phyloP scores from a whole-genome alignment of 2,797 vertebrate species.

The Paedocypris micromegethes region DNA sequence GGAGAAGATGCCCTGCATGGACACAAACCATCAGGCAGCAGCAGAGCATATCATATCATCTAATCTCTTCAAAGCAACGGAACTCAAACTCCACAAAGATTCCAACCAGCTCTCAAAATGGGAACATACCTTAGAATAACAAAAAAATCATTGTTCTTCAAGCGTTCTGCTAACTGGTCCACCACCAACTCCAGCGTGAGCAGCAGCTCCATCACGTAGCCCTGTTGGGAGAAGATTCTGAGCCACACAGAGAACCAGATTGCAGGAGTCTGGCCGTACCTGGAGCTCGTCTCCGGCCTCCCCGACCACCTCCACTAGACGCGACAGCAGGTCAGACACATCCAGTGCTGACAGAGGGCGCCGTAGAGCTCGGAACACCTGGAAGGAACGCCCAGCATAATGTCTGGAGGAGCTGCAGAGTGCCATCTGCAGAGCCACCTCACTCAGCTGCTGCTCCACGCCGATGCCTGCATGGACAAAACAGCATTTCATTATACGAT shows the following conservation, averaged over 20 bases:
- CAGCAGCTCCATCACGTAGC: constrained; percentile 96
- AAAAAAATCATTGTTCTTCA: constrained; percentile 96
- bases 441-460: constrained; percentile 94
- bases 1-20: constrained; percentile 84
- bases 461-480: constrained; percentile 75
- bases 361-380: constrained; percentile 90
- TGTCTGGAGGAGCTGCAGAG: constrained; percentile 94
- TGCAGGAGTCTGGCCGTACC: constrained; percentile 59
- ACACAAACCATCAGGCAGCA: constrained; percentile 1
- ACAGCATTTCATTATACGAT: neutral
- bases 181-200: constrained; percentile 93
- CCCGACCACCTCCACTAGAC: constrained; percentile 94
- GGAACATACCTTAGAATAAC: constrained; percentile 80
- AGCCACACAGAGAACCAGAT: neutral
- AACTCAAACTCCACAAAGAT: too few relatives aligned
- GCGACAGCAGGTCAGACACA: constrained; percentile 89
- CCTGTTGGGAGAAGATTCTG: constrained; percentile 62
- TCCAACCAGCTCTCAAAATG: too few relatives aligned
- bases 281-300: constrained; percentile 97
- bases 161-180: constrained; percentile 93
- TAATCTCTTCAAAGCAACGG: too few relatives aligned
- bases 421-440: constrained; percentile 91
- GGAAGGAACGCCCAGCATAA: constrained; percentile 93
- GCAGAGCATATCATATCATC: too few relatives aligned
- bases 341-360: constrained; percentile 94